Evolutionary conservation across 1,140 invertebrate genomes (phyloP).

Genomic region (Pseudomyrmex pallidus): DNA sequence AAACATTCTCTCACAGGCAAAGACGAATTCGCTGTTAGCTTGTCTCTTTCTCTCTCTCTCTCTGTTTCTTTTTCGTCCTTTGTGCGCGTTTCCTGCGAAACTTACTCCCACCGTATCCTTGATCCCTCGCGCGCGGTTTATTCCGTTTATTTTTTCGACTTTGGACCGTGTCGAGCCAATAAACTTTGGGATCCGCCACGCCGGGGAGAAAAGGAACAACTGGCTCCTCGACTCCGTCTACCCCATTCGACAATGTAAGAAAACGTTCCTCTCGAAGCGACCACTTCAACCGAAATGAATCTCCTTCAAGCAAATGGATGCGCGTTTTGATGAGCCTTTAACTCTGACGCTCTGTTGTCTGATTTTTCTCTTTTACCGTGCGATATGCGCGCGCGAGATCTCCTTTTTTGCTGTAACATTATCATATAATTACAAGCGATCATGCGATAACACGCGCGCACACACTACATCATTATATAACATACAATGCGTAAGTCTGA

Average conservation of each 20-base stretch:
- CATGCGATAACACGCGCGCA: background rate
- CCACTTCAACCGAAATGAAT: constrained; percentile 36
- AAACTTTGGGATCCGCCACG: constrained; percentile 60
- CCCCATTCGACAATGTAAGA: constrained; percentile 28
- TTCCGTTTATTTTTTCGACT: constrained; percentile 64
- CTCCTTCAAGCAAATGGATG: constrained; percentile 24
- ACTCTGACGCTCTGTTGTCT: background rate
- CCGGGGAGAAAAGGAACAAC: constrained; percentile 66
- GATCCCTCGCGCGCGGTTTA: constrained; percentile 37
- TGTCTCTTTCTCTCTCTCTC: constrained; percentile 51
- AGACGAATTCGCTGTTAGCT: constrained; percentile 38
- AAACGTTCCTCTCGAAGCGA: constrained; percentile 20
- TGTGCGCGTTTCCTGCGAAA: constrained; percentile 67
- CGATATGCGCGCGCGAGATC: background rate
- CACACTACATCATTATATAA: constrained; percentile 3
- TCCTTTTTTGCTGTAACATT: background rate
- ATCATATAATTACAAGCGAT: constrained; percentile 6
- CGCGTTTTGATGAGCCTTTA: constrained; percentile 21
- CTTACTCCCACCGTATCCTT: constrained; percentile 35
- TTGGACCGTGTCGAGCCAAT: constrained; percentile 66
- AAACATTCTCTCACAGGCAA: constrained; percentile 17
- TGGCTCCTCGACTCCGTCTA: constrained; percentile 25
- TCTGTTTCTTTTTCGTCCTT: constrained; percentile 22
- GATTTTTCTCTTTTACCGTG: background rate
- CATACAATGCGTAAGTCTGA: constrained; percentile 1